A percentile compares a stretch with the other conserved stretches of the same genome.
Conservation (phyloP, 2,797 vertebrate species). For the Austrolebias charrua region DNA sequence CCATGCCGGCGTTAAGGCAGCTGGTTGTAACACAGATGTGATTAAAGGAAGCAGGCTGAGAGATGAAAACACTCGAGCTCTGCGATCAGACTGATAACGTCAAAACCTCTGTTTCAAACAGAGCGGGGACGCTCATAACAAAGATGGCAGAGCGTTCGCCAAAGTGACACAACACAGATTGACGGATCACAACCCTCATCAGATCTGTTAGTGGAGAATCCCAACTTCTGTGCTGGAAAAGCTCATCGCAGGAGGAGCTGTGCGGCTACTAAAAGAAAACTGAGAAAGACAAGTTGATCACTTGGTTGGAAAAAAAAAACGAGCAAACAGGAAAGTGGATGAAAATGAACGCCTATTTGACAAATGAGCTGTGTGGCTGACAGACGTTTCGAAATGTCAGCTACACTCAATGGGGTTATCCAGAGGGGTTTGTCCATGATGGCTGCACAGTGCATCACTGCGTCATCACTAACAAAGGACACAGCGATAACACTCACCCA, state of each 20-base stretch:
- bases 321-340: constrained; percentile 20
- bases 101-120: constrained; percentile 46
- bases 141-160: constrained; percentile 30
- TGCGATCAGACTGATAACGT: constrained; percentile 65
- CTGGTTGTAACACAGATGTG: constrained; percentile 28
- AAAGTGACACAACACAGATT: constrained; percentile 40
- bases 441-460: constrained; percentile 29
- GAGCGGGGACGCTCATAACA: constrained; percentile 42
- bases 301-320: constrained; percentile 6
- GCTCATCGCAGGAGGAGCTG: constrained; percentile 34
- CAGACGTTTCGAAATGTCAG: constrained; percentile 64
- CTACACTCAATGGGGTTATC: constrained; percentile 40
- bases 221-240: constrained; percentile 18
- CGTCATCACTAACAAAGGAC: constrained; percentile 44
- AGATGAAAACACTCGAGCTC: constrained; percentile 38
- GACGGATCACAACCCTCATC: constrained; percentile 48
- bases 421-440: constrained; percentile 36
- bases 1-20: constrained; percentile 21
- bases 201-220: constrained; percentile 29
- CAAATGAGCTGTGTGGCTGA: constrained; percentile 47
- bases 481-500: constrained; percentile 37
- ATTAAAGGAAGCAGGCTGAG: constrained; percentile 51
- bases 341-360: constrained; percentile 21
- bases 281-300: constrained; percentile 4
- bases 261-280: background rate